Evolutionary conservation across 1,140 invertebrate species (phyloP), one percentile per base, ranked within the genome.

Genomic region (Homalodisca vitripennis): DNA sequence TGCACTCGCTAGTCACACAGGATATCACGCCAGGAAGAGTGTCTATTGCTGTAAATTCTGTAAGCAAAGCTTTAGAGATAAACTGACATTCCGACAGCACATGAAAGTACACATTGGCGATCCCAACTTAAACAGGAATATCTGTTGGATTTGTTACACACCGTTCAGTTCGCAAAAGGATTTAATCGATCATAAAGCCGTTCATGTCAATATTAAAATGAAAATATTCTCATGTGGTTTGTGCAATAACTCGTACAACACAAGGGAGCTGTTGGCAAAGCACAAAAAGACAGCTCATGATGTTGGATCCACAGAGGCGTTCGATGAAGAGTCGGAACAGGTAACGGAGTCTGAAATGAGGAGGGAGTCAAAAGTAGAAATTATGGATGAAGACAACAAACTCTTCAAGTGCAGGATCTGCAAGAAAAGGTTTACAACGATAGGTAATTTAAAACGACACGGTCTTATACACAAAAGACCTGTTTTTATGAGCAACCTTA

Each of bases 121-220:
- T 72, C 79, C 81, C 66, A 66, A 20, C 26, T 80, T 60, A n/a
- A 60, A 83, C 60, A 79, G 82, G n/a, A 81, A 82, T 64, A 82
- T 81, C 60, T 89, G 88, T 57, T 81, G 83, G 13, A 83, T 88
- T 12, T 89, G 88, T 70, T 83, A 84, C 12, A 83, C 85, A 72
- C 82, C 82, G 48, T 89, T 88, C 74, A 75, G 82, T 29, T 82
- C 86, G 14, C 82, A 83, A 22, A 79, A 78, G 0, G 84, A 88
- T 66, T 77, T 88, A 3, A 81, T 82, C 0, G 85, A 88, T 70
- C 88, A 89, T 73, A 85, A 86, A 51, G 87, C 84, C 72, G 80
- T 85, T 1, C 87, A 89, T 77, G 78, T 88, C 27, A 86, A 88
- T 72, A 80, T 88, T 26, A 86, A 88, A 72, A 80, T 88, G 1